A percentile compares a stretch with the other conserved stretches of the same genome.
Conservation (phyloP, 2,888 invertebrate genomes). For the Megalurothrips usitatus region DNA sequence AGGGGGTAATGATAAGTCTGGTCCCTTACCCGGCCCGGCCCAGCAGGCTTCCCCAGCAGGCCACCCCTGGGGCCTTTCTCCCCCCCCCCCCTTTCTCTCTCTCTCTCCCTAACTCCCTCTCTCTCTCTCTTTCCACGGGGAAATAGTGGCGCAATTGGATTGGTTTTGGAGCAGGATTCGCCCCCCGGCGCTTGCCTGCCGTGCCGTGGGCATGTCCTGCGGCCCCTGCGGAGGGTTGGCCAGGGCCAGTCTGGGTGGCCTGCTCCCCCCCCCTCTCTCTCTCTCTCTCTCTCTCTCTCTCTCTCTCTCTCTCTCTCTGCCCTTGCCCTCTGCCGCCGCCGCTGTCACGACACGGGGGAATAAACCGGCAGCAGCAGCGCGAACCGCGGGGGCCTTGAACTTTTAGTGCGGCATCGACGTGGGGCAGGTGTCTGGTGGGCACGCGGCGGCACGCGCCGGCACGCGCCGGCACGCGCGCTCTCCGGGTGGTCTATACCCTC, state of each 20-base stretch:
- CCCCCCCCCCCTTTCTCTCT: background rate
- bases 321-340: background rate
- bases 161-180: slow-evolving; percentile 19
- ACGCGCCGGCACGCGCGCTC: no score
- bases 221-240: no score
- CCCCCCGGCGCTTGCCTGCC: background rate
- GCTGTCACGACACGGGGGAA: background rate
- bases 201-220: background rate
- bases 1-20: slow-evolving; percentile 9
- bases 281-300: no score
- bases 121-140: background rate
- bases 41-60: no score
- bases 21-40: background rate
- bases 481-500: no score
- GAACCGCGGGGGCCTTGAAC: background rate
- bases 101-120: background rate
- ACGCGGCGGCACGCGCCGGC: no score
- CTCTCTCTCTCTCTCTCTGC: no score
- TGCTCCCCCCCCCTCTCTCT: no score
- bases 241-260: no score
- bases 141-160: slow-evolving; percentile 20
- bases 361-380: no score
- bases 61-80: background rate
- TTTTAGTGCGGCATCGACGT: no score
- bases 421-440: no score